These are phyloP conservation scores for Ctenodactylus gundi DNA, from an alignment of 2,113 vertebrate genomes.

Conservation along the genomic window DNA sequence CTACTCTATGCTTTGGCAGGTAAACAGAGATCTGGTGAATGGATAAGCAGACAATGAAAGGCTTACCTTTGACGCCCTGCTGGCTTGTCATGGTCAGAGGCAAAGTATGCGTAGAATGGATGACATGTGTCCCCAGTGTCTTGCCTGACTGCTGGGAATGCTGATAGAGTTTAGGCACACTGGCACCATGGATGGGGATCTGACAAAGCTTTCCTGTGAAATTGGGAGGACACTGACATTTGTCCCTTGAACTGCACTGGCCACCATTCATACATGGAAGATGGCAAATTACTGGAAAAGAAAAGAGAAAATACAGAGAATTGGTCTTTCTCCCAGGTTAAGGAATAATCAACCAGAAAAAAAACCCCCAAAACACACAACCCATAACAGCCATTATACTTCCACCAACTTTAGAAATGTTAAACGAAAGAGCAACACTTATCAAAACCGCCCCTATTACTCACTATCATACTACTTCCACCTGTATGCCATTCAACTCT, in stretches of 20 bases:
- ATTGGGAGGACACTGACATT: slow-evolving; percentile 96
- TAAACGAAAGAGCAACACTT: background rate
- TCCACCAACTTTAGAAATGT: background rate
- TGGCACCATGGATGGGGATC: slow-evolving; percentile 88
- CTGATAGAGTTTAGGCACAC: slow-evolving; percentile 83
- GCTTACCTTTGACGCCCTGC: slow-evolving; percentile 91
- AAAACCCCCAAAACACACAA: background rate
- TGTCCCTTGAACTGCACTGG: slow-evolving; percentile 95
- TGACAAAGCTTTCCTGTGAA: slow-evolving; percentile 98
- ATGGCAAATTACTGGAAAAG: slow-evolving; percentile 94
- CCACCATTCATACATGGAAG: slow-evolving; percentile 98
- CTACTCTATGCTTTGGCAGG: background rate
- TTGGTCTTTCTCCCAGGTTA: slow-evolving; percentile 31
- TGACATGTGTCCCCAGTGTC: slow-evolving; percentile 86
- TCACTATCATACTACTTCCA: background rate
- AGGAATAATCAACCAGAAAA: background rate
- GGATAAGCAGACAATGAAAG: background rate
- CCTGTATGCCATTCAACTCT: background rate
- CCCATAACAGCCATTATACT: background rate
- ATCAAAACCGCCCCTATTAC: background rate
- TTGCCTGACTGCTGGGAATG: slow-evolving; percentile 85
- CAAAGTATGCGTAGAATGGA: slow-evolving; percentile 96
- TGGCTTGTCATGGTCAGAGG: slow-evolving; percentile 95
- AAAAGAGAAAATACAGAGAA: slow-evolving; percentile 65
- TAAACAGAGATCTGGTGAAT: background rate